Evolutionary conservation across 30 jellyfish, hydroid and myxozoan genomes (phyloP).

Genomic region (Chrysaora quinquecirrha): DNA sequence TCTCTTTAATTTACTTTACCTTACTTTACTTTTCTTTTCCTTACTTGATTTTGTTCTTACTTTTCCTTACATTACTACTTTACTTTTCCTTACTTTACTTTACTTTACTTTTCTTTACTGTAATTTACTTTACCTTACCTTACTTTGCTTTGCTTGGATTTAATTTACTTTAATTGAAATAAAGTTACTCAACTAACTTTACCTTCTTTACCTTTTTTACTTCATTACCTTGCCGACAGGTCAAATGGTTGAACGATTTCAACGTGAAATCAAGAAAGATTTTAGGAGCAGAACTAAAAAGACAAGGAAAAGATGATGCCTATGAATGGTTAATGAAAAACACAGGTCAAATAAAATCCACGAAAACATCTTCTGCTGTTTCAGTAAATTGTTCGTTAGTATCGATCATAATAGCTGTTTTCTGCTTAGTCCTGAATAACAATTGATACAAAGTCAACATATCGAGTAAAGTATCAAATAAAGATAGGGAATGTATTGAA

Average conservation of each 20-base stretch:
- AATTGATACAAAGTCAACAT: too few species aligned
- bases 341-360: constrained; percentile 56
- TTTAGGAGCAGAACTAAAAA: constrained; percentile 69
- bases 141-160: background rate
- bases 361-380: constrained; percentile 21
- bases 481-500: too few species aligned
- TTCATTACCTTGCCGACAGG: constrained; percentile 12
- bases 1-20: background rate
- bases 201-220: background rate
- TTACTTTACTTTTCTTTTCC: background rate
- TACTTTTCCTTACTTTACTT: background rate
- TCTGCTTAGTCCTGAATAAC: background rate
- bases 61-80: background rate
- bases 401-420: background rate
- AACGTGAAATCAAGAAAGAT: constrained; percentile 54
- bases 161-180: background rate
- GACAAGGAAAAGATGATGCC: constrained; percentile 72
- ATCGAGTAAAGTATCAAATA: too few species aligned
- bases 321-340: constrained; percentile 70
- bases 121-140: background rate
- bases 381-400: background rate
- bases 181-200: background rate
- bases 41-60: background rate
- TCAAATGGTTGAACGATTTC: constrained; percentile 79
- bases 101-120: background rate